Evolutionary conservation across 2,888 invertebrate genomes (phyloP).

Genomic region (Drosophila gaucha): DNA sequence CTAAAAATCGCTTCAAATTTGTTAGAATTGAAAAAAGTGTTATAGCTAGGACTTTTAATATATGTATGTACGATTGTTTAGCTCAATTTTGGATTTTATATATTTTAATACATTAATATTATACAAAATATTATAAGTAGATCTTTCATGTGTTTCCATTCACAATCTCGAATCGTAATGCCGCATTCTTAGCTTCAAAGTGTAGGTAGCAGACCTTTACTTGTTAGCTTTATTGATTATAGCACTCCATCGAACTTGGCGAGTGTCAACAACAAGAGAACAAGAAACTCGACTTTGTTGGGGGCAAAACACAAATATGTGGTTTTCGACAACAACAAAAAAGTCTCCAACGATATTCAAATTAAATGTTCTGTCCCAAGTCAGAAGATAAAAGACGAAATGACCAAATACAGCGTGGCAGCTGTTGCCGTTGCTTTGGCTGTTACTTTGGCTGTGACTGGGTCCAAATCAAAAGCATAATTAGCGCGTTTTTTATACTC

Average conservation of each 20-base stretch:
- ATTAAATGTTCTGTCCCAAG: slow-evolving; percentile 58
- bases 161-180: background rate
- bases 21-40: too few species aligned
- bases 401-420: slow-evolving; percentile 64
- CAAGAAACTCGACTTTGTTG: slow-evolving; percentile 23
- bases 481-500: slow-evolving; percentile 48
- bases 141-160: background rate
- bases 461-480: slow-evolving; percentile 17
- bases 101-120: too few species aligned
- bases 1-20: too few species aligned
- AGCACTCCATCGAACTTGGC: slow-evolving; percentile 29
- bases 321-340: slow-evolving; percentile 31
- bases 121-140: background rate
- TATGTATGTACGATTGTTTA: too few species aligned
- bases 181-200: slow-evolving; percentile 20
- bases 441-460: background rate
- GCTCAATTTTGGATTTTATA: too few species aligned
- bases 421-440: slow-evolving; percentile 14
- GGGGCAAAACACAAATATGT: slow-evolving; percentile 46
- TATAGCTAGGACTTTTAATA: too few species aligned
- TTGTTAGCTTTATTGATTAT: slow-evolving; percentile 52
- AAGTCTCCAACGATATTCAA: slow-evolving; percentile 59
- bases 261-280: slow-evolving; percentile 26
- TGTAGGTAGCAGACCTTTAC: slow-evolving; percentile 19
- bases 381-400: slow-evolving; percentile 54